Conservation (phyloP, 2,888 invertebrate genomes). For the Muscina levida region DNA sequence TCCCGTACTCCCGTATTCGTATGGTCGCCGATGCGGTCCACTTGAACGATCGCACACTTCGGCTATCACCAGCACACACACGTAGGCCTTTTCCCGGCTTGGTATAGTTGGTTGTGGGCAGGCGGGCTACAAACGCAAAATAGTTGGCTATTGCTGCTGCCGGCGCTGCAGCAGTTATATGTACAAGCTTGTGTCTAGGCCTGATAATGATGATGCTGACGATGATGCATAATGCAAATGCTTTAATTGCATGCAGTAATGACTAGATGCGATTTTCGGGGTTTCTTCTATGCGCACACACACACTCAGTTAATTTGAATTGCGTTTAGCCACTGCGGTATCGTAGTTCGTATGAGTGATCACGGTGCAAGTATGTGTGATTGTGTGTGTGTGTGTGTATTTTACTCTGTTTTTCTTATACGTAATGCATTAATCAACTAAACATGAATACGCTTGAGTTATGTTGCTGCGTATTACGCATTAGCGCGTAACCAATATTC, state of each 20-base stretch:
- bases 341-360: no score
- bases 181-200: background rate
- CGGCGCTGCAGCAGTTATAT: conserved; percentile 20
- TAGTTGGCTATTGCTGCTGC: background rate
- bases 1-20: conserved; percentile 29
- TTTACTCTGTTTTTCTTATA: no score
- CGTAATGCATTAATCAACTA: background rate
- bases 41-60: conserved; percentile 9
- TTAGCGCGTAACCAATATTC: no score
- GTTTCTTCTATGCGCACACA: no score
- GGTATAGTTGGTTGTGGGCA: no score
- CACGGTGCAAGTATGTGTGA: no score
- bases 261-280: conserved; percentile 3
- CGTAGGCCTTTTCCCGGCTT: conserved; percentile 15
- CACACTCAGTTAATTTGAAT: no score
- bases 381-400: no score
- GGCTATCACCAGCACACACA: background rate
- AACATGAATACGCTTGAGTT: background rate
- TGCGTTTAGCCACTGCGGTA: no score
- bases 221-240: conserved; percentile 55
- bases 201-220: background rate
- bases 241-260: conserved; percentile 53
- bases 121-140: no score
- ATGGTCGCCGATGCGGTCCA: background rate
- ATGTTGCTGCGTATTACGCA: conserved; percentile 23